These are phyloP conservation scores for Pemphredon lugubris DNA, from an alignment of 2,888 invertebrate genomes.

Conservation along the genomic window DNA sequence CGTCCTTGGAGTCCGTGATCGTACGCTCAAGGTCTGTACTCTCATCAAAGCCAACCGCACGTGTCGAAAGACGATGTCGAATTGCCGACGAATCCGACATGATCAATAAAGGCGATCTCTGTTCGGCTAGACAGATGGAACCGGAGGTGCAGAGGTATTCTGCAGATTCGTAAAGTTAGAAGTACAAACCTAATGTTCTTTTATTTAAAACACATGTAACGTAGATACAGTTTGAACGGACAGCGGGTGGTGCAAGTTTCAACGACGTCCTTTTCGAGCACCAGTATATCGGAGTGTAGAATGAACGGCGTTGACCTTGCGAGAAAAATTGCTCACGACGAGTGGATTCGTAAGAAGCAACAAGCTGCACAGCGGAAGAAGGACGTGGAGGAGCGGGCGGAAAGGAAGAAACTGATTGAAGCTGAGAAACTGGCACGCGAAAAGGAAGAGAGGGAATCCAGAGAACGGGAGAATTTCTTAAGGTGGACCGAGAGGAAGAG, in stretches of 20 bases:
- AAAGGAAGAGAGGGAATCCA: conserved; percentile 75
- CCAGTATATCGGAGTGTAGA: conserved; percentile 46
- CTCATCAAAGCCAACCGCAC: conserved; percentile 46
- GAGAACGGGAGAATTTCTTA: conserved; percentile 80
- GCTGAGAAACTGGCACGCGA: conserved; percentile 70
- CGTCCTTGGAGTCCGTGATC: conserved; percentile 38
- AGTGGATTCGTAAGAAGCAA: conserved; percentile 84
- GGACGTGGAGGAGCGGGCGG: conserved; percentile 71
- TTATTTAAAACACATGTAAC: background rate
- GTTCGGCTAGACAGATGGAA: conserved; percentile 17
- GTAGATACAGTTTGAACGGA: conserved; percentile 64
- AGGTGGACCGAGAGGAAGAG: conserved; percentile 79
- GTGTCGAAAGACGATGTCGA: conserved; percentile 59
- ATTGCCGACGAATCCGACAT: conserved; percentile 42
- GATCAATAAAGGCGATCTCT: conserved; percentile 3
- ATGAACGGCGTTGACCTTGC: conserved; percentile 56
- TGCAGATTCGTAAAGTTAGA: background rate
- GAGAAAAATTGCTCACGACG: conserved; percentile 80
- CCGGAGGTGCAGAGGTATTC: conserved; percentile 61
- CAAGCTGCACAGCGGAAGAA: conserved; percentile 68
- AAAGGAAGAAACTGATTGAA: conserved; percentile 56
- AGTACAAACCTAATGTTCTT: background rate
- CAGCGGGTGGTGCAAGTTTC: conserved; percentile 66
- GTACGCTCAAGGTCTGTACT: conserved; percentile 41
- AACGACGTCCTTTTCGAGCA: conserved; percentile 61